Percentiles rank a stretch among this genome's conserved stretches.
Evolutionary conservation across 2,113 vertebrate species (phyloP).

Genomic region (Pomatostomus ruficeps): DNA sequence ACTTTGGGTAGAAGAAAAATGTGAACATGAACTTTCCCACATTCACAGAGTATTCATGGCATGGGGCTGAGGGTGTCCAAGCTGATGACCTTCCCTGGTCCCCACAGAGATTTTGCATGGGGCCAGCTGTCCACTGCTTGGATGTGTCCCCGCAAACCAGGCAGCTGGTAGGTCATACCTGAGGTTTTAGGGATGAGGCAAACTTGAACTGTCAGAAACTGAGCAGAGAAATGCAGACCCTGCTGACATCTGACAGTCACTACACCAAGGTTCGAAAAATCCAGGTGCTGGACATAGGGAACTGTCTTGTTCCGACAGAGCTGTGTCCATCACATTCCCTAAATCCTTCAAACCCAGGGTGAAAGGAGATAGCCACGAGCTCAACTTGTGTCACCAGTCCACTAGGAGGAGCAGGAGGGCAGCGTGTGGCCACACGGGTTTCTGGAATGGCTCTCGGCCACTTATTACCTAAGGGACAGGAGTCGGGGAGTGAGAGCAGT

Average conservation of each 20-base stretch:
- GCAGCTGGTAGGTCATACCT: background rate
- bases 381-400: background rate
- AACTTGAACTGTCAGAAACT: background rate
- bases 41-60: background rate
- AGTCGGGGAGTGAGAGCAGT: accelerated
- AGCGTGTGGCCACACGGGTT: background rate
- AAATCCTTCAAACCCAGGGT: background rate
- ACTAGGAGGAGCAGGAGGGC: slow-evolving; percentile 45
- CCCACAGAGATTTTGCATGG: background rate
- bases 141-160: background rate
- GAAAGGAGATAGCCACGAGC: background rate
- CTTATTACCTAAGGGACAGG: background rate
- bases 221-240: background rate
- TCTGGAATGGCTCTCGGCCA: background rate
- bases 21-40: background rate
- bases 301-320: background rate
- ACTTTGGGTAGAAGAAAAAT: background rate
- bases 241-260: background rate
- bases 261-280: background rate
- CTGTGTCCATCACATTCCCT: background rate
- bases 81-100: background rate
- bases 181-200: background rate
- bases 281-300: accelerated
- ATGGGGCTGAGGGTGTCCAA: background rate
- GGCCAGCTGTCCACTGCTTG: background rate